Evolutionary conservation across 1,140 invertebrate species (phyloP).

Genomic region (Acyrthosiphon pisum): DNA sequence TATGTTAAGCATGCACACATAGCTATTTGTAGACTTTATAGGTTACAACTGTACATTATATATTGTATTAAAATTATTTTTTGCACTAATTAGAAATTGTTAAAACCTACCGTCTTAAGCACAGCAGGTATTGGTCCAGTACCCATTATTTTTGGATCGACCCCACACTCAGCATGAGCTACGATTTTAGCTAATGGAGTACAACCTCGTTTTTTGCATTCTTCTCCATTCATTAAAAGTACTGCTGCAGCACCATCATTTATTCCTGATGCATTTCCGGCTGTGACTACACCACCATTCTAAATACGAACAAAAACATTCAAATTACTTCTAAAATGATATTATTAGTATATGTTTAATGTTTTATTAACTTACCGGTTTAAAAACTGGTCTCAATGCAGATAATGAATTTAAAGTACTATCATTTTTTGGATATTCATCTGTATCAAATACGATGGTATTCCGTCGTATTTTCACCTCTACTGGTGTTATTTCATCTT

Average conservation of each 20-base stretch:
- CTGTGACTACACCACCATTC: slow-evolving; percentile 77
- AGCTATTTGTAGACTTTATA: neutral
- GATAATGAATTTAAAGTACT: slow-evolving; percentile 69
- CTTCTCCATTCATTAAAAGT: slow-evolving; percentile 71
- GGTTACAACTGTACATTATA: neutral
- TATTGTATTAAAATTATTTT: neutral
- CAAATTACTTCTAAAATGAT: neutral
- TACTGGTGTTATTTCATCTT: slow-evolving; percentile 76
- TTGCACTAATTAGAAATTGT: neutral
- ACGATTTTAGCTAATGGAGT: slow-evolving; percentile 73
- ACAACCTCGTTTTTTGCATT: slow-evolving; percentile 66
- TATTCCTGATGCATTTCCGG: slow-evolving; percentile 82
- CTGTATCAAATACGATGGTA: slow-evolving; percentile 65
- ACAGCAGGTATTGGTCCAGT: slow-evolving; percentile 76
- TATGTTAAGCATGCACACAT: neutral
- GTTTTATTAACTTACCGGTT: slow-evolving; percentile 65
- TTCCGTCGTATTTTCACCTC: slow-evolving; percentile 67
- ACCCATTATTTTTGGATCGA: slow-evolving; percentile 82
- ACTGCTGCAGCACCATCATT: slow-evolving; percentile 88
- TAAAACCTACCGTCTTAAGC: slow-evolving; percentile 69
- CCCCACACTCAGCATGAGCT: slow-evolving; percentile 71
- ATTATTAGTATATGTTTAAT: neutral
- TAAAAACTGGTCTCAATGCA: slow-evolving; percentile 73
- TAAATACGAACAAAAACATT: slow-evolving; percentile 52
- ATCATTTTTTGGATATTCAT: slow-evolving; percentile 74